These are phyloP conservation scores for Rhinogobius similis DNA, from an alignment of 2,113 vertebrate species.

Conservation along the genomic window DNA sequence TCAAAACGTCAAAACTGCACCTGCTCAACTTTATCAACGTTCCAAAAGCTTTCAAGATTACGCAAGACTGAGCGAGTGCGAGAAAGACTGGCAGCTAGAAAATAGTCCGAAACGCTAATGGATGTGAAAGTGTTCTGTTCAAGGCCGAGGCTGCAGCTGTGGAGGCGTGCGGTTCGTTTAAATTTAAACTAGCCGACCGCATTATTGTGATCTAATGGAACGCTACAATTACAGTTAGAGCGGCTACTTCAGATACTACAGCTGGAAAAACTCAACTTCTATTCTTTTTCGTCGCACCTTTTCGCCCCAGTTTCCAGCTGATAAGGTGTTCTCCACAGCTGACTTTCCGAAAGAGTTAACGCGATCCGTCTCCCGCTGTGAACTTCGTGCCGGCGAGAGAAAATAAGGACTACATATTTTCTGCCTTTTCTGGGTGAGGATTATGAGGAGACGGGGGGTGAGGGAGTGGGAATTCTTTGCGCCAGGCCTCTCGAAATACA, in stretches of 20 bases:
- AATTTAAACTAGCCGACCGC: not conserved
- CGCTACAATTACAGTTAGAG: slow-evolving; percentile 35
- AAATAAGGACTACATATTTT: slow-evolving; percentile 72
- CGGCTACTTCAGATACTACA: slow-evolving; percentile 23
- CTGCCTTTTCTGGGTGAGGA: slow-evolving; percentile 70
- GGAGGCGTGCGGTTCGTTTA: not conserved
- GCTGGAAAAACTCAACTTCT: too few species aligned
- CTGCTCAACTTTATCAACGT: not conserved
- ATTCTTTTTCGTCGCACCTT: not conserved
- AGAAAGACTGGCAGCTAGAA: not conserved
- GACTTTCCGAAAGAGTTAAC: slow-evolving; percentile 57
- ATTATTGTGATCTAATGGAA: slow-evolving; percentile 14
- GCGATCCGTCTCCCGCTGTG: slow-evolving; percentile 28
- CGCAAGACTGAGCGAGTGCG: not conserved
- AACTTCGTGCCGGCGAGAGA: slow-evolving; percentile 60
- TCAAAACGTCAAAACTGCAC: not conserved
- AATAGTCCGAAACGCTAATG: not conserved
- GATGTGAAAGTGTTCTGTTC: slow-evolving; percentile 11
- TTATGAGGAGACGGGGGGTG: slow-evolving; percentile 44
- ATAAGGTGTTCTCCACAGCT: slow-evolving; percentile 8
- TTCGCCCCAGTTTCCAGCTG: not conserved
- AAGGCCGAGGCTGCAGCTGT: not conserved
- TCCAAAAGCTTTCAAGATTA: not conserved
- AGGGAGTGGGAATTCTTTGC: slow-evolving; percentile 49
- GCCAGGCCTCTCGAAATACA: slow-evolving; percentile 65